Base-by-base conservation (phyloP, 2,888 invertebrate genomes). In the Drosophila flavopinicola region DNA sequence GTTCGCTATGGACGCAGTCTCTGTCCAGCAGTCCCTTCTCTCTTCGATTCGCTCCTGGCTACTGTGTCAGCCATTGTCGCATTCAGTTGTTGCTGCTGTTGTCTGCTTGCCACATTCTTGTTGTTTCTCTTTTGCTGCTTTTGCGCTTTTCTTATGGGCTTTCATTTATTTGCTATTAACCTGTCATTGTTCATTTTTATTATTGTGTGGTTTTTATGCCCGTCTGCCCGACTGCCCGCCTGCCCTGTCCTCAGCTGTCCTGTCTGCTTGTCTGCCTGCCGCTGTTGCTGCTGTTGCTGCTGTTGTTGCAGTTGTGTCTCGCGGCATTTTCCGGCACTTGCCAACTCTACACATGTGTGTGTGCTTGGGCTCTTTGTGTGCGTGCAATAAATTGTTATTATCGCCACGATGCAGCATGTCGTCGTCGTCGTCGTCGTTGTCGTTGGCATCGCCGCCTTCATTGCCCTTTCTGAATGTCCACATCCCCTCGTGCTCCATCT, bases 91-190 rank as follows among this genome's bases (percentile, higher is more conserved):
- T 49, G 52, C 15, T 41, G 20, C 15, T 59, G 48, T 32, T 59
- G 38, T 33, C 53, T 48, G 29, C 11, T 38, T 67, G 42, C 23
- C 30, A 33, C 39, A 54, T 13, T 51, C 41, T 42, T 48, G 38
- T 37, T 60, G 24, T 47, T 32, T 53, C 38, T 56, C 47, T 42
- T 52, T 41, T 48, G 53, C 53, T 35, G 61, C 27, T 66, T 53
- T 51, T 61, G 68, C 52, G 61, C 57, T 67, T 71, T 82, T 75
- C 88, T 88, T 87, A 85, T 88, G 85, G 85, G 87, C 78, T 87
- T 89, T 87, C 89, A 88, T 87, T 89, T 89, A 88, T 89, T 89
- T 89, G 87, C 89, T 89, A 89, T 89, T 89, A 89, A 89, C 89
- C 89, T 89, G 89, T 88, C 89, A 89, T 89, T 89, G 89, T 88